phyloP scores from a whole-genome alignment of 1,140 invertebrate species.

The Pseudoatta argentina region DNA sequence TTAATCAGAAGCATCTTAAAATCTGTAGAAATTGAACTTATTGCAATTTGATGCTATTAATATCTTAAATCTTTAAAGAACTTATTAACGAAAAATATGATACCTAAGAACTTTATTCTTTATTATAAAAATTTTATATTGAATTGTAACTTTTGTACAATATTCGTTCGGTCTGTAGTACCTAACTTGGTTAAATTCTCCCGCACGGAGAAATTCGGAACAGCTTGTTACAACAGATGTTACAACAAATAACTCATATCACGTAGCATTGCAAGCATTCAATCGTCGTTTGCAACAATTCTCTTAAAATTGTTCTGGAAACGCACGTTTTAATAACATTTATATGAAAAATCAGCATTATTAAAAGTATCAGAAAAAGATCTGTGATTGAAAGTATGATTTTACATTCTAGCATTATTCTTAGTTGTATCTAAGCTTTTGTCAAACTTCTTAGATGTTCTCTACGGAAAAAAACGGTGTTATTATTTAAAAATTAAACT shows the following conservation, averaged over 20 bases:
- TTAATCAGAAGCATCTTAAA: too few relatives aligned
- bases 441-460: not conserved
- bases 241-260: conserved; percentile 23
- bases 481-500: too few relatives aligned
- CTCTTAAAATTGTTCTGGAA: not conserved
- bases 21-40: too few relatives aligned
- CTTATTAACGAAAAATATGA: too few relatives aligned
- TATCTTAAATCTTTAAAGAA: too few relatives aligned
- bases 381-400: not conserved
- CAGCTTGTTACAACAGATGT: conserved; percentile 31
- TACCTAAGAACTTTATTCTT: too few relatives aligned
- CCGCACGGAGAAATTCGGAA: not conserved
- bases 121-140: not conserved
- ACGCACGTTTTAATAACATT: not conserved
- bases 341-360: not conserved
- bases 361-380: not conserved
- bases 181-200: not conserved
- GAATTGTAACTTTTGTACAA: not conserved
- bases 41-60: too few relatives aligned
- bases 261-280: not conserved
- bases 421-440: not conserved
- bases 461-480: not conserved
- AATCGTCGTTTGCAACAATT: not conserved
- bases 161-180: not conserved
- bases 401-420: not conserved